Conservation (phyloP, 2,888 invertebrate species). For the Byasa hedistus region DNA sequence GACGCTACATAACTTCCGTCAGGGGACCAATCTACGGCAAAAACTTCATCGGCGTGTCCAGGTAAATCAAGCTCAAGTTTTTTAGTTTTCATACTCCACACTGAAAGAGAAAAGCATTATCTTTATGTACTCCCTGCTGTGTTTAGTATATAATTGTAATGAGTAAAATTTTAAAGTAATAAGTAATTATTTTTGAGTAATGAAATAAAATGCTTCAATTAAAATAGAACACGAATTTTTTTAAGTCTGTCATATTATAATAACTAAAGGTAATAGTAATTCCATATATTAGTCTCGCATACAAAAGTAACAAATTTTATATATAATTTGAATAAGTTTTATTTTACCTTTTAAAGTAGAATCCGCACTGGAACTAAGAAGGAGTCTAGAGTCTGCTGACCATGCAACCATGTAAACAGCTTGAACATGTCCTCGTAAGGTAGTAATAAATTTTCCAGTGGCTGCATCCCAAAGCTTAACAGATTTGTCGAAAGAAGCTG, state of each 20-base stretch:
- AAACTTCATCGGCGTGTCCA: conserved; percentile 99
- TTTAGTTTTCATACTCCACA: conserved; percentile 94
- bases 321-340: too few species aligned
- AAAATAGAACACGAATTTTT: too few species aligned
- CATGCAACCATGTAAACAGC: conserved; percentile 98
- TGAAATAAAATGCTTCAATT: too few species aligned
- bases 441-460: conserved; percentile 93
- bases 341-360: conserved; percentile 95
- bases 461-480: conserved; percentile 97
- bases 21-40: conserved; percentile 99
- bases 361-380: conserved; percentile 98
- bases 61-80: conserved; percentile 95
- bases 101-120: conserved; percentile 66
- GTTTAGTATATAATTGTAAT: too few species aligned
- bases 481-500: conserved; percentile 99
- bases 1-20: conserved; percentile 97
- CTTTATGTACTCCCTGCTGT: neutral
- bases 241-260: too few species aligned
- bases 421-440: conserved; percentile 97
- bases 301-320: too few species aligned
- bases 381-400: conserved; percentile 97
- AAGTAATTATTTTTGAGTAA: too few species aligned
- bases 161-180: too few species aligned
- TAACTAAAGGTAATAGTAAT: too few species aligned
- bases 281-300: too few species aligned